Percentiles rank a stretch among this genome's conserved stretches.
Evolutionary conservation across 2,888 invertebrate species (phyloP).

Genomic region (Drosophila greeni): DNA sequence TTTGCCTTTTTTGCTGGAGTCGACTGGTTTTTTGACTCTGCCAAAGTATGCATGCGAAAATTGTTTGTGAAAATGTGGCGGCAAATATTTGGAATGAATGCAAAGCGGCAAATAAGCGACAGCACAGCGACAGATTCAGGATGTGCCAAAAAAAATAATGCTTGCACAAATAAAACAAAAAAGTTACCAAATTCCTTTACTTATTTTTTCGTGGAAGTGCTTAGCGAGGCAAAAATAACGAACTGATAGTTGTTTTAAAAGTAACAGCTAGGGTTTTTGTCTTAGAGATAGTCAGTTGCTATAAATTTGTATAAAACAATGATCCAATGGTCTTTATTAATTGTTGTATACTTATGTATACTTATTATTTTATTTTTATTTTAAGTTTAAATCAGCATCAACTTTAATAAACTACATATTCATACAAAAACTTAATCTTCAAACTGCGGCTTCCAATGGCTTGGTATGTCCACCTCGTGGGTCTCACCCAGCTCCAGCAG

Average conservation of each 20-base stretch:
- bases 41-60: constrained; percentile 57
- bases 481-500: constrained; percentile 65
- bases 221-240: background rate
- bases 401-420: background rate
- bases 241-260: background rate
- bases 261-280: background rate
- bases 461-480: constrained; percentile 57
- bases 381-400: constrained; percentile 3
- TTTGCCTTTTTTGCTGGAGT: constrained; percentile 29
- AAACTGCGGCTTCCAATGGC: constrained; percentile 59
- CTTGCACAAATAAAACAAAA: constrained; percentile 39
- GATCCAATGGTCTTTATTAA: too few relatives aligned
- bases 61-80: constrained; percentile 63
- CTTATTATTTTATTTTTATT: too few relatives aligned
- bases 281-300: background rate
- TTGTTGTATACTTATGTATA: too few relatives aligned
- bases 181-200: background rate
- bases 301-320: background rate
- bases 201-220: background rate
- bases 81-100: constrained; percentile 68
- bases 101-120: constrained; percentile 65
- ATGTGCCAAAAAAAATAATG: constrained; percentile 50
- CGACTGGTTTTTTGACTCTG: constrained; percentile 27
- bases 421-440: background rate
- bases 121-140: constrained; percentile 45